Conservation (phyloP, 2,888 invertebrate species). For the Coecobrya sp. region DNA sequence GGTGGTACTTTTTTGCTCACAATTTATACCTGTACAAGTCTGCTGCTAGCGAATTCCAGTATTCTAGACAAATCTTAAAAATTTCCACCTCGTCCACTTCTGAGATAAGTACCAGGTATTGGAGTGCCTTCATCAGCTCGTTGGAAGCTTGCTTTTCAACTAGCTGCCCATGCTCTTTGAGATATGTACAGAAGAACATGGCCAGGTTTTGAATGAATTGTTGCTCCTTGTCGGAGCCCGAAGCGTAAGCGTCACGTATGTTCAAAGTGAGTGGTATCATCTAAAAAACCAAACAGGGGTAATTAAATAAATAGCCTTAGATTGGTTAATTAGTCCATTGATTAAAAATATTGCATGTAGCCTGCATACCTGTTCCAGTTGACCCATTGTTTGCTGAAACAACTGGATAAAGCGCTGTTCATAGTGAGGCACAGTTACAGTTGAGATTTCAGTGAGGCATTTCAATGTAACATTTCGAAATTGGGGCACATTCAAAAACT, state of each 20-base stretch:
- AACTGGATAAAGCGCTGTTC: conserved; percentile 97
- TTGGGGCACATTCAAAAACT: conserved; percentile 98
- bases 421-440: conserved; percentile 95
- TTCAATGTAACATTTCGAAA: conserved; percentile 99
- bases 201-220: conserved; percentile 99
- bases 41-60: conserved; percentile 98
- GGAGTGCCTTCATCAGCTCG: conserved; percentile 93
- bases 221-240: conserved; percentile 98
- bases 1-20: no score
- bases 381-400: conserved; percentile 97
- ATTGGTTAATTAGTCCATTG: no score
- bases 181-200: conserved; percentile 98
- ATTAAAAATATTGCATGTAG: not conserved
- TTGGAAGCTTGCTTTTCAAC: conserved; percentile 94
- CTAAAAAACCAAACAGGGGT: conserved; percentile 87
- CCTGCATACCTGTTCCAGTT: conserved; percentile 91
- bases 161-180: conserved; percentile 97
- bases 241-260: conserved; percentile 97
- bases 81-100: conserved; percentile 99
- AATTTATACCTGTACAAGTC: conserved; percentile 93
- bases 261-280: conserved; percentile 97
- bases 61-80: conserved; percentile 99
- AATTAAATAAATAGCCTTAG: not conserved
- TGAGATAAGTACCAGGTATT: conserved; percentile 96
- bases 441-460: conserved; percentile 99